These are phyloP conservation scores for Propsilocerus akamusi DNA, from an alignment of 1,140 invertebrate genomes.

Conservation along the genomic window DNA sequence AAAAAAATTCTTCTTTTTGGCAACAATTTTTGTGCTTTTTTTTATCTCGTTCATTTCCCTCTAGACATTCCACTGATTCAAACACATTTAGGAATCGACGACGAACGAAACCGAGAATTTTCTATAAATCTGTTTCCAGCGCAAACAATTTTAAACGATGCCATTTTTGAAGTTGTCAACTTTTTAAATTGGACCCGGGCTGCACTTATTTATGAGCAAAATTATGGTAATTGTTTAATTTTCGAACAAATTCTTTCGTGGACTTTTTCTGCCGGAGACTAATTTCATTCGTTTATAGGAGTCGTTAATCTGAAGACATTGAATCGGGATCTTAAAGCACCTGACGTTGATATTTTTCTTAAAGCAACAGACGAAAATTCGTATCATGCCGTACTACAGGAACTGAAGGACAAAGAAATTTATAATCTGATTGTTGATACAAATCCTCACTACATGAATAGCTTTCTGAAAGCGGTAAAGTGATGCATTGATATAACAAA, in stretches of 20 bases:
- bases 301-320: no score
- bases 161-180: constrained; percentile 69
- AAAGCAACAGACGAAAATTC: constrained; percentile 12
- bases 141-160: constrained; percentile 59
- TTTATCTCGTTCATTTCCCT: neutral
- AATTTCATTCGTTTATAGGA: neutral
- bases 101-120: constrained; percentile 41
- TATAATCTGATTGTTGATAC: constrained; percentile 65
- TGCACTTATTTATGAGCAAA: constrained; percentile 78
- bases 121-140: constrained; percentile 81
- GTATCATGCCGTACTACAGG: constrained; percentile 13
- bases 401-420: constrained; percentile 19
- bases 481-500: no score
- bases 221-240: constrained; percentile 1
- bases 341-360: constrained; percentile 13
- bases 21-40: neutral
- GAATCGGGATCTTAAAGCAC: no score
- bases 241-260: neutral
- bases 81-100: constrained; percentile 20
- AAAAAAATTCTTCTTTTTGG: neutral
- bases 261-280: neutral
- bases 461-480: constrained; percentile 66
- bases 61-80: constrained; percentile 20
- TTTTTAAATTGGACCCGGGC: constrained; percentile 87
- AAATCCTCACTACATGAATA: constrained; percentile 47